phyloP scores from a whole-genome alignment of 2,113 vertebrate genomes.

The Mesitornis unicolor region DNA sequence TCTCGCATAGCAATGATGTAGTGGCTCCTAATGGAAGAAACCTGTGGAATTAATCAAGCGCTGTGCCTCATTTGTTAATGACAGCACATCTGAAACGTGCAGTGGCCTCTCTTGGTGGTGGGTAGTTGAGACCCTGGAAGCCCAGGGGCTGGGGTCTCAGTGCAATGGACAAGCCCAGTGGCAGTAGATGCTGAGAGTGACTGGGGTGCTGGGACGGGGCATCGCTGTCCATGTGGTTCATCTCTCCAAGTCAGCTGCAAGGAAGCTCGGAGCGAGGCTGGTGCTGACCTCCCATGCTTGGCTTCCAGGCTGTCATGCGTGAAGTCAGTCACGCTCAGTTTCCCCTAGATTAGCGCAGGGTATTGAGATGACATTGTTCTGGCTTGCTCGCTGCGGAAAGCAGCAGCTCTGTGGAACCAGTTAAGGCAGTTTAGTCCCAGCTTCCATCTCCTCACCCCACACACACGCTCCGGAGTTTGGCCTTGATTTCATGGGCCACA shows the following conservation, averaged over 20 bases:
- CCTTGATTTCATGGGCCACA: constrained; percentile 48
- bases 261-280: neutral
- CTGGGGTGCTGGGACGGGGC: rapidly evolving
- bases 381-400: constrained; percentile 55
- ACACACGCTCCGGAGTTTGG: neutral
- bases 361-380: constrained; percentile 73
- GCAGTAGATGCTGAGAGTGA: neutral
- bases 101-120: neutral
- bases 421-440: constrained; percentile 52
- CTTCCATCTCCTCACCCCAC: constrained; percentile 1
- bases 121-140: neutral
- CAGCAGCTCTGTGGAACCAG: constrained; percentile 64
- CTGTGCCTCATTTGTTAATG: constrained; percentile 69
- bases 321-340: constrained; percentile 68
- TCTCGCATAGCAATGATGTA: constrained; percentile 66
- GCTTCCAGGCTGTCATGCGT: constrained; percentile 71
- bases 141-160: neutral
- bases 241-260: neutral
- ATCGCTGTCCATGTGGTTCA: neutral
- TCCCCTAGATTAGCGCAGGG: constrained; percentile 62
- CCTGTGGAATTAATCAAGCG: constrained; percentile 66
- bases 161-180: rapidly evolving
- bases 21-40: constrained; percentile 73
- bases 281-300: constrained; percentile 67
- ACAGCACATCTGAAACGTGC: constrained; percentile 11